Base-by-base conservation (phyloP, 2,113 vertebrate genomes). In the Chloroceryle aenea region DNA sequence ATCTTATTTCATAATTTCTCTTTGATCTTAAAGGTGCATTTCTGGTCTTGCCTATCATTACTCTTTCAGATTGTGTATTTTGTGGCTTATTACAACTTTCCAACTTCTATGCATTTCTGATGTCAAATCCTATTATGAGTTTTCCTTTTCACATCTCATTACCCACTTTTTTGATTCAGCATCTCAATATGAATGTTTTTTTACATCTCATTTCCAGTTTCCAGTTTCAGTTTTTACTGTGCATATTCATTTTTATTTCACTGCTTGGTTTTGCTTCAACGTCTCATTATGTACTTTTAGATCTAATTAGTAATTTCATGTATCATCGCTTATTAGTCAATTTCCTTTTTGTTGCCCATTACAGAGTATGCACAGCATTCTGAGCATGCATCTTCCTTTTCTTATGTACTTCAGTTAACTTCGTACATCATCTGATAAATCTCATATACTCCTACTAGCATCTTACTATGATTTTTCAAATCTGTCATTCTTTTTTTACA, bases 261-360 rank as follows among this genome's bases (percentile, higher is more conserved):
- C 59, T 71, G 79, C 55, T 94, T 66, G 75, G 45, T 93, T 93
- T 96, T 92, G 36, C 36, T 92, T 97, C 69, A 87, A 48, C 2
- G 1, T 78, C 90, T 96, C 79, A 94, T 95, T 92, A 80, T 58
- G 88, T 86, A 53, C 72, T 92, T 92, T 95, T 90, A 85, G 83
- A 96, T 95, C 68, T 86, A 88, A 97, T 97, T 96, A 96, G 79
- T 56, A 95, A 69, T 95, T 89, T 94, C 73, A 95, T 93, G 79
- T 92, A 86, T 94, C 90, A 93, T 93, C 2, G 2, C 42, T 92
- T 90, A 95, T 95, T 94, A 97, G 63, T 86, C 59, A 78, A 75
- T 96, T 91, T 96, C 90, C 85, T 92, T 86, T 87, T 90, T 69
- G 42, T 43, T 55, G 27, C 45, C 85, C 45, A 32, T 90, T 86